A percentile compares a stretch with the other conserved stretches of the same genome.
Evolutionary conservation across 2,888 invertebrate genomes (phyloP).

Genomic region (Agriopis marginaria): DNA sequence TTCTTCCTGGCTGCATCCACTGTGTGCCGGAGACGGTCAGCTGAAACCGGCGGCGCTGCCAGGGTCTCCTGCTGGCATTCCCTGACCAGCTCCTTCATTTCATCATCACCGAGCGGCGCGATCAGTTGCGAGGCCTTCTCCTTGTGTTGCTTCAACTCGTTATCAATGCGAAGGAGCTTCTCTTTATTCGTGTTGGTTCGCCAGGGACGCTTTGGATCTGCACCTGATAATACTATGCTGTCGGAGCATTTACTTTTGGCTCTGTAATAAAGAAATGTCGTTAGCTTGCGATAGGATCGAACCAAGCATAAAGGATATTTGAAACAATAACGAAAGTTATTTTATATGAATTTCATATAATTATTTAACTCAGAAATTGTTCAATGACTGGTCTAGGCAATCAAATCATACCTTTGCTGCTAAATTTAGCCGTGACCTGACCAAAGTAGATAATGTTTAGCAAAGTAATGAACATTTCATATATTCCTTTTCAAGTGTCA

Average conservation of each 20-base stretch:
- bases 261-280: constrained; percentile 50
- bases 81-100: constrained; percentile 67
- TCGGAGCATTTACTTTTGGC: constrained; percentile 53
- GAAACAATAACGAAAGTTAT: no score
- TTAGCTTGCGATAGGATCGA: neutral
- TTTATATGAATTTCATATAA: no score
- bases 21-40: constrained; percentile 63
- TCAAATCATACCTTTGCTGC: no score
- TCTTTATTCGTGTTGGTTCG: constrained; percentile 74
- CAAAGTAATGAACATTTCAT: no score
- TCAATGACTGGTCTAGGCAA: no score
- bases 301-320: neutral
- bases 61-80: constrained; percentile 61
- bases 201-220: constrained; percentile 76
- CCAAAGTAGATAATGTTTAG: no score
- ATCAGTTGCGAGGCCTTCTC: constrained; percentile 63
- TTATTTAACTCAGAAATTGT: no score
- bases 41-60: constrained; percentile 50
- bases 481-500: no score
- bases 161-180: constrained; percentile 71
- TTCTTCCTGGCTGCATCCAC: constrained; percentile 71
- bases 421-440: no score
- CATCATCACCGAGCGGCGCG: constrained; percentile 61
- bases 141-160: constrained; percentile 69
- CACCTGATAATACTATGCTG: constrained; percentile 38